A percentile compares a stretch with the other conserved stretches of the same genome.
Conservation (phyloP, 1,140 invertebrate species). For the Cherax destructor region DNA sequence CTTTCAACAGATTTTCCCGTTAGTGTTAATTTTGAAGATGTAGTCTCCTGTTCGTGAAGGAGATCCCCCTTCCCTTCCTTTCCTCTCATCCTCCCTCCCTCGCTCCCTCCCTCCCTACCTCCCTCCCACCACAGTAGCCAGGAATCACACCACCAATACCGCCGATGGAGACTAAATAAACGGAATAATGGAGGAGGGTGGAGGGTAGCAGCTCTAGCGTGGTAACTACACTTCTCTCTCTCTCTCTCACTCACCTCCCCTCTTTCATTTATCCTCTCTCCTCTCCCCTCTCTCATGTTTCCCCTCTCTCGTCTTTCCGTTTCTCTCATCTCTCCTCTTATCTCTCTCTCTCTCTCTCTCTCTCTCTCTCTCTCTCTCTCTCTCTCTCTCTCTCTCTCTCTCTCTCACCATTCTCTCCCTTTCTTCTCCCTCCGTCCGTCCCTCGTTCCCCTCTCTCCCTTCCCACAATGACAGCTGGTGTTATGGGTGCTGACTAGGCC, state of each 20-base stretch:
- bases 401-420: conserved; percentile 7
- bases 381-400: background rate
- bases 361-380: conserved; percentile 10
- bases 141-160: background rate
- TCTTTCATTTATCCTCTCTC: background rate
- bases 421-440: background rate
- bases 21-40: too few relatives aligned
- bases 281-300: background rate
- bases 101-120: too few relatives aligned
- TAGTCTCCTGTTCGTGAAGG: too few relatives aligned
- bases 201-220: background rate
- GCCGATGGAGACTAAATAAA: conserved; percentile 36
- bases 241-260: background rate
- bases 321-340: too few relatives aligned
- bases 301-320: background rate
- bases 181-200: conserved; percentile 17
- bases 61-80: too few relatives aligned
- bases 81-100: too few relatives aligned
- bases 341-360: conserved; percentile 13
- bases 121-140: too few relatives aligned
- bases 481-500: conserved; percentile 15
- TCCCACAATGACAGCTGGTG: conserved; percentile 49
- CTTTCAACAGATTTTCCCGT: too few relatives aligned
- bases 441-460: background rate
- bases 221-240: background rate